Conservation (phyloP, 2,113 vertebrate species). For the Cyprinus carpio region DNA sequence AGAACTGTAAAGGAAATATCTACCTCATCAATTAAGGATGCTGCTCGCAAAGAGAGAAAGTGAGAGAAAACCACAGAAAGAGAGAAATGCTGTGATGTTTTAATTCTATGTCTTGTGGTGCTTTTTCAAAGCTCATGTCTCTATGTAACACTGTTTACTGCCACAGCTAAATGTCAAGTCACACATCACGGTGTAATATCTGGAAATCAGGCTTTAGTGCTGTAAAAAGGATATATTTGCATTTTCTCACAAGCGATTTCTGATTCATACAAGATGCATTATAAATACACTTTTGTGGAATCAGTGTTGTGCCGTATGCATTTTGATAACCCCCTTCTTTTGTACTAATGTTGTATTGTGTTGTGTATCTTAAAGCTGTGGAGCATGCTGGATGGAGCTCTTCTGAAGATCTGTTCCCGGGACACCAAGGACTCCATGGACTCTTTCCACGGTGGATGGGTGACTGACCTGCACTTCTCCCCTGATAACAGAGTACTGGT, state of each 20-base stretch:
- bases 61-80: not conserved
- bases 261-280: not conserved
- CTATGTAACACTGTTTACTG: conserved; percentile 44
- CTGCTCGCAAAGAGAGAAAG: not conserved
- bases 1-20: conserved; percentile 39
- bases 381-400: conserved; percentile 75
- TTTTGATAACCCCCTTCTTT: conserved; percentile 52
- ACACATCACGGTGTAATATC: conserved; percentile 57
- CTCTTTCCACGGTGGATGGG: conserved; percentile 88
- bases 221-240: not conserved
- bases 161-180: conserved; percentile 22
- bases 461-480: conserved; percentile 91
- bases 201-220: conserved; percentile 30
- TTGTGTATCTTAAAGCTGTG: conserved; percentile 79
- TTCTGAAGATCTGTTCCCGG: conserved; percentile 82
- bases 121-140: conserved; percentile 45
- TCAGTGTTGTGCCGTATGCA: not conserved
- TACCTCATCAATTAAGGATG: conserved; percentile 46
- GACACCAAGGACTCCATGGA: conserved; percentile 80
- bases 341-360: conserved; percentile 24
- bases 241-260: not conserved
- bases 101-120: conserved; percentile 44
- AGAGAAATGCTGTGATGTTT: conserved; percentile 5
- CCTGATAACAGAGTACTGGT: conserved; percentile 84
- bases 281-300: not conserved